A percentile compares a stretch with the other conserved stretches of the same genome.
These are phyloP conservation scores for Pollachius pollachius DNA, from an alignment of 2,113 vertebrate species.

Conservation along the genomic window DNA sequence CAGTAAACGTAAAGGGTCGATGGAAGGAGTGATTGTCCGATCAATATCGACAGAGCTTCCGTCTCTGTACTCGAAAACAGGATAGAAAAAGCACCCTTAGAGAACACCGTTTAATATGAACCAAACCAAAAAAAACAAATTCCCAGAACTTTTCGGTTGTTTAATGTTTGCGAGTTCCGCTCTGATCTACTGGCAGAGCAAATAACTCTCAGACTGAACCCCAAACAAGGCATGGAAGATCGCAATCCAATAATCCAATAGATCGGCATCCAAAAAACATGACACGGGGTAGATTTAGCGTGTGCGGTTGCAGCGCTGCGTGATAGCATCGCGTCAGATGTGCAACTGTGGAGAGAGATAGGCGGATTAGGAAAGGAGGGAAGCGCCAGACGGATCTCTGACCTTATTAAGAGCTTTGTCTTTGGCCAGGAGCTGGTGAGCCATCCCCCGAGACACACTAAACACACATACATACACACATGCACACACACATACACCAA, in stretches of 20 bases:
- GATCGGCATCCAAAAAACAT: conserved; percentile 1
- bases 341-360: conserved; percentile 4
- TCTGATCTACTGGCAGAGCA: conserved; percentile 14
- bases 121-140: not conserved
- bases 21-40: too few species aligned
- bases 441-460: conserved; percentile 29
- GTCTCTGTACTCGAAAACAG: too few species aligned
- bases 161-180: conserved; percentile 1
- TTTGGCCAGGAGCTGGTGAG: conserved; percentile 33
- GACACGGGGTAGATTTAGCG: conserved; percentile 21
- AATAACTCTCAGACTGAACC: conserved; percentile 10
- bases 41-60: too few species aligned
- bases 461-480: conserved; percentile 11
- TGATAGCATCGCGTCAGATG: conserved; percentile 21
- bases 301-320: conserved; percentile 33
- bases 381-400: not conserved
- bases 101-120: not conserved
- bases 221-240: conserved; percentile 9
- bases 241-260: conserved; percentile 25
- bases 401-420: conserved; percentile 41
- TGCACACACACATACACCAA: too few species aligned
- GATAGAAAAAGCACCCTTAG: too few species aligned
- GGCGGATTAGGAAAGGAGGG: conserved; percentile 27
- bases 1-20: too few species aligned
- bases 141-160: not conserved